Conservation (phyloP, 2,888 invertebrate species). For the Ochlodes sylvanus region DNA sequence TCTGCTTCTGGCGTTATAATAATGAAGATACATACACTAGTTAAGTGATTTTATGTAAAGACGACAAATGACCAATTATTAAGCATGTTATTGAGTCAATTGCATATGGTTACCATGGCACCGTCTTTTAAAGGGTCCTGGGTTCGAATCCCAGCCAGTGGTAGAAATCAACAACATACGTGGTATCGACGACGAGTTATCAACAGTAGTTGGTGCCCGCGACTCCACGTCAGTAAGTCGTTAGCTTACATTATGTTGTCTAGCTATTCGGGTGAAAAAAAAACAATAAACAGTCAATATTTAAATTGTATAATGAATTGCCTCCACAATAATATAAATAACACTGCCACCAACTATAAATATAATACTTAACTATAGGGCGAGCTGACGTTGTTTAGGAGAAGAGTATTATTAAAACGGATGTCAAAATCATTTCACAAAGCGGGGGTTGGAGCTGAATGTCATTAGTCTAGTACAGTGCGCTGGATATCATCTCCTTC, state of each 20-base stretch:
- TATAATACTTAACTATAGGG: conserved; percentile 10
- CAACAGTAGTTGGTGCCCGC: no score
- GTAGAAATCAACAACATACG: no score
- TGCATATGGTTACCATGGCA: not conserved
- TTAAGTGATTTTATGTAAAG: not conserved
- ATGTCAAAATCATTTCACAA: conserved; percentile 17
- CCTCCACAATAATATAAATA: not conserved
- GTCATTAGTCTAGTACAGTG: not conserved
- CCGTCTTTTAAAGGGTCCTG: no score
- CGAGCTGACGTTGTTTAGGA: conserved; percentile 46
- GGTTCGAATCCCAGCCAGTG: no score
- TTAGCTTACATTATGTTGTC: no score
- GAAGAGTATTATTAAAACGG: conserved; percentile 37
- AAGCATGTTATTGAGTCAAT: not conserved
- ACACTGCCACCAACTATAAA: not conserved
- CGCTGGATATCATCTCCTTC: not conserved
- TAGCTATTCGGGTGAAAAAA: no score
- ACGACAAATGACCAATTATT: not conserved
- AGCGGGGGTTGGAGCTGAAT: not conserved
- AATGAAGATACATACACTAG: not conserved
- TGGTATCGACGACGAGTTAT: no score
- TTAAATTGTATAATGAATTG: not conserved
- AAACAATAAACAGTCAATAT: no score
- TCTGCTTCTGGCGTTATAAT: not conserved
- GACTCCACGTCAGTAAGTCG: no score